Evolutionary conservation across 1,140 invertebrate species (phyloP), one percentile per base, ranked within the genome.

Genomic region (Drosophila sturtevanti): DNA sequence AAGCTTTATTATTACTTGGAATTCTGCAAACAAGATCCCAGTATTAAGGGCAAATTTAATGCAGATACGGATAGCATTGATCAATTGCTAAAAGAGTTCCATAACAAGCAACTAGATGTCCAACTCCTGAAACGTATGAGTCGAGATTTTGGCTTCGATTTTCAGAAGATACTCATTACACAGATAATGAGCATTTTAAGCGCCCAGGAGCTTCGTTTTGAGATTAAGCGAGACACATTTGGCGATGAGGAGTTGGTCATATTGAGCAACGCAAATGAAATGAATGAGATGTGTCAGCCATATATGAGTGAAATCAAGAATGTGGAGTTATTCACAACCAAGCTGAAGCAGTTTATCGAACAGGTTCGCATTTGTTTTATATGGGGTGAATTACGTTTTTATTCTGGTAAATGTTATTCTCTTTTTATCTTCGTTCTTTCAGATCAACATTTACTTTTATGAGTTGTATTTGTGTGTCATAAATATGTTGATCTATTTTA

Each of bases 381-480:
- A 31, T 6, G 27, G 27, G 27, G 7, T 6, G 27, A 6, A 31
- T 6, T 31, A 31, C 16, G 6, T 11, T 6, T 14, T n/a, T 54
- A n/a, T 27, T 38, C 3, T 1, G 2, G 4, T 10, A 16, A 37
- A 34, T 10, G 6, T 37, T 48, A 34, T 10, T 34, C 2, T 22
- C 63, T 0, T 14, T 62, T 24, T 48, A 14, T 1, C 56, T n/a
- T n/a, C 2, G 48, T 64, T 21, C 12, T n/a, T 18, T n/a, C 59
- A 89, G 90, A 91, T 92, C n/a, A 92, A 92, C 66, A 80, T 87
- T 0, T 92, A 92, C 51, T 92, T 92, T 27, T 92, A 92, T 62
- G 91, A 92, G 44, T 54, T 91, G 14, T 92, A 91, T 58, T 72
- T 92, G 37, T 91, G 86, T 51, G 84, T 91, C 4, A 82, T 92